Base-by-base conservation (phyloP, 1,140 invertebrate genomes). In the Pachyrhynchus sulphureomaculatus region DNA sequence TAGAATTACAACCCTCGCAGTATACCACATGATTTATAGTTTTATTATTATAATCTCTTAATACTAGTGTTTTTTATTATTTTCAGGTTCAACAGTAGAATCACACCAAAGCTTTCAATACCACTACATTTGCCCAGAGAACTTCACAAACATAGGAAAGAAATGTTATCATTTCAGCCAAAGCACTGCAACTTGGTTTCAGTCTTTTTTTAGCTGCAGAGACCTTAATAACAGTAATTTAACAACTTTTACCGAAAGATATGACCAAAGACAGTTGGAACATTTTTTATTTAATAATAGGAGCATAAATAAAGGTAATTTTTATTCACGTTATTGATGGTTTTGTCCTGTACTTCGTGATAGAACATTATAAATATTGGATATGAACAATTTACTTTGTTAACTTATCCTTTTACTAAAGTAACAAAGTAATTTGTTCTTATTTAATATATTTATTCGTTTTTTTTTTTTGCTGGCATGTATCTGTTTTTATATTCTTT, bases 91-190 rank as follows among this genome's bases (percentile, higher is more conserved):
- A 0, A 9, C 20, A n/a, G 18, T 41, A 10, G 36, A 61, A 20
- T 18, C 17, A 0, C 26, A 61, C 13, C 9, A 47, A 18, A 23
- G 17, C 6, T 13, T 53, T 4, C 39, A 61, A 20, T 62, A 62
- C 24, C 52, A 44, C 24, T 56, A 62, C 24, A 26, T 45, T 15
- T 62, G 60, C 17, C 60, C 60, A 0, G 34, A 62, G 10, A 41
- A 41, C 12, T 62, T 62, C 23, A 20, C 37, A 17, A 48, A 55
- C 23, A 34, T 62, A 12, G 60, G 60, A 10, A 8, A 37, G 17
- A 55, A 56, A 39, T 62, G 60, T 26, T 62, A 62, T 20, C 52
- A 56, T 24, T 62, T 62, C 33, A 55, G 49, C 21, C 26, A 56
- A 9, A 47, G 12, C 9, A 48, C 52, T 4, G 42, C 33, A 1